Base-by-base conservation (phyloP, 1,140 invertebrate species). In the Charaxes varanes region DNA sequence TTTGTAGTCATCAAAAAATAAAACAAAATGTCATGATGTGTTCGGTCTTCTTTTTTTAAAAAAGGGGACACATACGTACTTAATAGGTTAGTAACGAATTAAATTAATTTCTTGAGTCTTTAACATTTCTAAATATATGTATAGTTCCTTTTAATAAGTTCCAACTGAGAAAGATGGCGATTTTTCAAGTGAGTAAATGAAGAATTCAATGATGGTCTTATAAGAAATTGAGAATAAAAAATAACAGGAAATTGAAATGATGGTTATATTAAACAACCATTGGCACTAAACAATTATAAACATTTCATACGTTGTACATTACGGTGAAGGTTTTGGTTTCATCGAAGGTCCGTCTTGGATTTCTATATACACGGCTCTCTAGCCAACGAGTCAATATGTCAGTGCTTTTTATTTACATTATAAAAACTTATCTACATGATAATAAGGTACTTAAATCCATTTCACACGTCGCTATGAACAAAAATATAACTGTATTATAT, bases 271-370 rank as follows among this genome's bases (percentile, higher is more conserved):
- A 48, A 34, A 57, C 42, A 54, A 67, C 46, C 57, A 76, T 71
- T 77, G 68, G 68, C 69, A 79, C 72, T 71, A 70, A 48, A 60
- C 60, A 37, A 54, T 62, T 61, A n/a, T n/a, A n/a, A 62, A 72
- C 43, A 50, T 31, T 53, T 62, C 37, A 61, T 47, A 63, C 53
- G 45, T 82, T 77, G 72, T 82, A 82, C 74, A 72, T 82, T 61
- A 62, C 45, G 69, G 78, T 77, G 61, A 68, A 61, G 51, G 55
- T 62, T 79, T 79, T 78, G 74, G 78, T 79, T 74, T 74, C 56
- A 58, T 42, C 38, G 11, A 31, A 17, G 15, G 19, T 48, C 10
- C 22, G 22, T 28, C 18, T 41, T 28, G 16, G 23, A 40, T 42
- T 42, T 44, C 38, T 77, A 69, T 81, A 61, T 78, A 78, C 77